phyloP scores from a whole-genome alignment of 1,140 invertebrate species.

The Portunus trituberculatus region DNA sequence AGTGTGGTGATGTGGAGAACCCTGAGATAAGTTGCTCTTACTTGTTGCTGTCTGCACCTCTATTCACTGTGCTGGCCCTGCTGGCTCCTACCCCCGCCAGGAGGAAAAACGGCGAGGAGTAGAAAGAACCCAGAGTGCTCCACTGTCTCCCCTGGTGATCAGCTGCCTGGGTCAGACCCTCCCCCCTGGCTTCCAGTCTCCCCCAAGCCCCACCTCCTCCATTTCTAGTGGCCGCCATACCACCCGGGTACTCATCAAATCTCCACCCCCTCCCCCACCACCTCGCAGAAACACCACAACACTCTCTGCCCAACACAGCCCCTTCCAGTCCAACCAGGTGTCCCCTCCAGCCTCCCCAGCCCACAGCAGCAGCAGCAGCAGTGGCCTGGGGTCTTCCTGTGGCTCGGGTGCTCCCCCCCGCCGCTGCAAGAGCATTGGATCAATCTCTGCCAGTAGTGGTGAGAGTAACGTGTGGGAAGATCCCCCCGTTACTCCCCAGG shows the following conservation, averaged over 20 bases:
- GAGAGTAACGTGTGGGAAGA: conserved; percentile 72
- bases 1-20: conserved; percentile 47
- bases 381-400: conserved; percentile 67
- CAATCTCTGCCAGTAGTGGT: conserved; percentile 70
- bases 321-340: conserved; percentile 55
- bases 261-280: conserved; percentile 72
- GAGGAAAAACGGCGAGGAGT: conserved; percentile 72
- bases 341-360: conserved; percentile 72
- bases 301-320: conserved; percentile 51
- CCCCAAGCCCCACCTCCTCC: conserved; percentile 71
- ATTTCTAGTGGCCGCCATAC: conserved; percentile 71
- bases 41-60: conserved; percentile 73
- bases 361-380: conserved; percentile 74
- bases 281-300: conserved; percentile 71
- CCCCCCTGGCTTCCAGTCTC: conserved; percentile 64
- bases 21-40: conserved; percentile 69
- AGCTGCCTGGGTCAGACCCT: conserved; percentile 63
- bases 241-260: conserved; percentile 71
- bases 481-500: conserved; percentile 14
- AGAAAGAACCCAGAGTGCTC: conserved; percentile 71
- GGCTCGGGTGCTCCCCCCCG: conserved; percentile 65
- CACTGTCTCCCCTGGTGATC: conserved; percentile 71
- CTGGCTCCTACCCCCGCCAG: conserved; percentile 46
- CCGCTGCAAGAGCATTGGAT: conserved; percentile 73
- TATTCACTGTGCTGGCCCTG: conserved; percentile 53